Evolutionary conservation across 1,140 invertebrate genomes (phyloP).

Genomic region (Hyposmocoma kahamanoa): DNA sequence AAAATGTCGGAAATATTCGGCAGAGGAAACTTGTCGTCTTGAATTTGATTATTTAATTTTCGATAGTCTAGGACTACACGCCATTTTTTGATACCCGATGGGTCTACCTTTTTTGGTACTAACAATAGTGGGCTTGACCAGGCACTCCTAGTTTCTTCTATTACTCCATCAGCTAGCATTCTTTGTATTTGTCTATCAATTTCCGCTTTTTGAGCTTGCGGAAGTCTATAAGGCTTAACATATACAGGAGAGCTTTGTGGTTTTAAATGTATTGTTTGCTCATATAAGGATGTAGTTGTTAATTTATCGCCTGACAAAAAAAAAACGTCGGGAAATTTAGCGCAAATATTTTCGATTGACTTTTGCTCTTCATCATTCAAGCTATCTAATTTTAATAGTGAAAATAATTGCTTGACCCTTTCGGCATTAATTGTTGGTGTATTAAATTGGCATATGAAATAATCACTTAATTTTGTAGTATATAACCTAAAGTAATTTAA

Average conservation of each 20-base stretch:
- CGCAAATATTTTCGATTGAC: constrained; percentile 1
- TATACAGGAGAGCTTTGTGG: not conserved
- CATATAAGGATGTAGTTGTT: not conserved
- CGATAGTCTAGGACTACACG: constrained; percentile 1
- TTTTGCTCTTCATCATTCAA: constrained; percentile 1
- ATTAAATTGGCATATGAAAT: not conserved
- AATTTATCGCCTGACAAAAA: not conserved
- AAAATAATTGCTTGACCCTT: constrained; percentile 2
- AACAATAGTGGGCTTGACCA: constrained; percentile 1
- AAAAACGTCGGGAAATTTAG: constrained; percentile 1
- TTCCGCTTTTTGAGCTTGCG: not conserved
- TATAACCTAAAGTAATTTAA: not conserved
- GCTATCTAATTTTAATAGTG: not conserved
- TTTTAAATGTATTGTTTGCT: not conserved
- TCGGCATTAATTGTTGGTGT: not conserved
- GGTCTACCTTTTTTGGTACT: constrained; percentile 2
- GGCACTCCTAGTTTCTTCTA: not conserved
- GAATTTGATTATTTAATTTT: not conserved
- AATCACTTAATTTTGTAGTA: not conserved
- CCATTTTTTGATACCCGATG: not conserved
- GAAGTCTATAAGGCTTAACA: not conserved
- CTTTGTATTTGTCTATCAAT: not conserved
- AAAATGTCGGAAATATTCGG: constrained; percentile 4
- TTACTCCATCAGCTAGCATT: not conserved
- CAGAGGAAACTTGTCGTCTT: constrained; percentile 1